Base-by-base conservation (phyloP, 2,888 invertebrate species). In the Napeogenes sylphis region DNA sequence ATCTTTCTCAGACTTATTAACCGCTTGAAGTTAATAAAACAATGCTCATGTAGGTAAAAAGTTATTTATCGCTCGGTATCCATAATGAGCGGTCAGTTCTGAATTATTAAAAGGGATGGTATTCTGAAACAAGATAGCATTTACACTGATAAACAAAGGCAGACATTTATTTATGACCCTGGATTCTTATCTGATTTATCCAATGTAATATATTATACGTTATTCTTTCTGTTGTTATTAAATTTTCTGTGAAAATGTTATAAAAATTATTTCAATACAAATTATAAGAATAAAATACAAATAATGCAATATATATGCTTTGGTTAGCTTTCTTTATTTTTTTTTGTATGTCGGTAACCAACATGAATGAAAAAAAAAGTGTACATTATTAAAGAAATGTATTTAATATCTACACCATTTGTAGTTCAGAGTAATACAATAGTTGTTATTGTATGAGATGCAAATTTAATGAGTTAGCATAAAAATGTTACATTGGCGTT, bases 401-500 rank as follows among this genome's bases (percentile, higher is more conserved):
- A 42, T 10, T 42, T 38, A 38, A 6, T 4, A 38, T 42, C 8
- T 42, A 42, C 10, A 42, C 12, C 5, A 42, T 42, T 10, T 42
- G 12, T 42, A 42, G 12, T 42, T 42, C 4, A 6, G 8, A 38
- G 38, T 6, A 38, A 10, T 12, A 42, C 12, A 42, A 38, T 3
- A 10, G 42, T 10, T 45, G 33, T 42, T 58, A 30, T 13, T 55
- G 33, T 56, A 58, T 55, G 45, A 59, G 35, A 62, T 59, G 61
- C 42, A 66, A 66, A 57, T 64, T 64, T 57, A 59, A 58, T 58
- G 63, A 63, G 53, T 55, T 62, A 55, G 51, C 42, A 61, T 53
- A 33, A 62, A 62, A 59, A 64, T 62, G 55, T 60, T 62, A 53
- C 64, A 58, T 45, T 58, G 42, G 59, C 58, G 58, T 45, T 60